A percentile compares a stretch with the other conserved stretches of the same genome.
These are phyloP conservation scores for Tillus elongatus DNA, from an alignment of 2,888 invertebrate genomes.

Conservation along the genomic window DNA sequence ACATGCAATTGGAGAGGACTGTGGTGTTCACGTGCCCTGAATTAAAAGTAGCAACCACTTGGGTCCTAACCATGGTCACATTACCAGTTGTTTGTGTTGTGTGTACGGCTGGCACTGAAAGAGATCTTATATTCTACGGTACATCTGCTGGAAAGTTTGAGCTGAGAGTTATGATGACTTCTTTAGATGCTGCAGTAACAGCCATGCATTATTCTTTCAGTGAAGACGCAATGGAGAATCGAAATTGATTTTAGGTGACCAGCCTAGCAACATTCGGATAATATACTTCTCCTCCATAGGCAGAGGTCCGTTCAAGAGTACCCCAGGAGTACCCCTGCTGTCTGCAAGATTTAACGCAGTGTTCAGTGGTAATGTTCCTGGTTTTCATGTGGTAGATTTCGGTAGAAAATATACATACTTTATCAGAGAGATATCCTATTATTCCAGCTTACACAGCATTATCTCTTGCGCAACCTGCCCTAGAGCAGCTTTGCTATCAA, in stretches of 20 bases:
- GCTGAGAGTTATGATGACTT: slow-evolving; percentile 59
- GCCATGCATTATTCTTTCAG: slow-evolving; percentile 55
- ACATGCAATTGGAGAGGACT: slow-evolving; percentile 55
- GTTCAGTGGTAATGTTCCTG: slow-evolving; percentile 28
- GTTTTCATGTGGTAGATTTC: slow-evolving; percentile 23
- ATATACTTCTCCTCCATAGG: slow-evolving; percentile 53
- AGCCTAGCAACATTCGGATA: slow-evolving; percentile 58
- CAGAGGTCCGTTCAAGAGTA: slow-evolving; percentile 63
- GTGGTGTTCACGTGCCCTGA: slow-evolving; percentile 56
- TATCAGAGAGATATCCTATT: slow-evolving; percentile 60
- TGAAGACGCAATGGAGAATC: slow-evolving; percentile 48
- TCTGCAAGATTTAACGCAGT: slow-evolving; percentile 48
- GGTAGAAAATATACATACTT: slow-evolving; percentile 27
- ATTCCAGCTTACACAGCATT: slow-evolving; percentile 48
- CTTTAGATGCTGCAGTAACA: slow-evolving; percentile 51
- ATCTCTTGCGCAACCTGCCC: slow-evolving; percentile 49
- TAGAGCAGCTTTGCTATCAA: slow-evolving; percentile 50
- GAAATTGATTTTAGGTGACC: slow-evolving; percentile 64
- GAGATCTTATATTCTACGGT: slow-evolving; percentile 74
- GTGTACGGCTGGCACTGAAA: slow-evolving; percentile 66
- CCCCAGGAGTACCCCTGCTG: slow-evolving; percentile 51
- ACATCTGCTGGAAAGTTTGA: slow-evolving; percentile 65
- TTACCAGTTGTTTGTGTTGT: slow-evolving; percentile 70
- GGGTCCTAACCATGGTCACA: slow-evolving; percentile 65
- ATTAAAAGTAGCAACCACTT: slow-evolving; percentile 51